phyloP scores from a whole-genome alignment of 1,140 invertebrate species.

The Formica exsecta region DNA sequence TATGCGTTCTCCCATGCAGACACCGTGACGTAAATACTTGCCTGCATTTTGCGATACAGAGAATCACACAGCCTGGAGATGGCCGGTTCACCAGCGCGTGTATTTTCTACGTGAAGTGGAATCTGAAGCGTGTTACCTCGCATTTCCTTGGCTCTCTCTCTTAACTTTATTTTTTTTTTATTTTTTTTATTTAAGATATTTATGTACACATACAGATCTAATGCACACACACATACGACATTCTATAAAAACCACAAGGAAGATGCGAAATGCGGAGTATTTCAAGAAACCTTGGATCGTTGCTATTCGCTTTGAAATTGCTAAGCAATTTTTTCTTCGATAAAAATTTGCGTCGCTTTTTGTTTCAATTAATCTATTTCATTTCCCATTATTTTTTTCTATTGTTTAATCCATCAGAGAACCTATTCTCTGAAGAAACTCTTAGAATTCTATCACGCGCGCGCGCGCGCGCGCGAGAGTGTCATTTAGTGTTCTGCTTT shows the following conservation, averaged over 20 bases:
- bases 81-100: neutral
- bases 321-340: no score
- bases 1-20: slow-evolving; percentile 38
- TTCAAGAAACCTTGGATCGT: neutral
- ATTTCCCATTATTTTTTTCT: slow-evolving; percentile 4
- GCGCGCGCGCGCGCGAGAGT: neutral
- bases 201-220: neutral
- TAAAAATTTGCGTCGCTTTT: neutral
- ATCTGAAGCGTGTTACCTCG: neutral
- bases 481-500: neutral
- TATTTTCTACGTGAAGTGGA: neutral
- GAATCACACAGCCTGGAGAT: neutral
- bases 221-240: neutral
- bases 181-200: neutral
- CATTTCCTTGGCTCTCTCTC: neutral
- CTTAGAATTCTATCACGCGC: neutral
- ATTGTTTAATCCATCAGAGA: slow-evolving; percentile 4
- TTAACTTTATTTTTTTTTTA: neutral
- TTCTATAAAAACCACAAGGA: neutral
- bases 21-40: slow-evolving; percentile 52
- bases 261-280: neutral
- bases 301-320: neutral
- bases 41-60: slow-evolving; percentile 14
- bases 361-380: neutral
- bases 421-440: neutral